Evolutionary conservation across 1,140 invertebrate genomes (phyloP).

Genomic region (Pseudoatta argentina): DNA sequence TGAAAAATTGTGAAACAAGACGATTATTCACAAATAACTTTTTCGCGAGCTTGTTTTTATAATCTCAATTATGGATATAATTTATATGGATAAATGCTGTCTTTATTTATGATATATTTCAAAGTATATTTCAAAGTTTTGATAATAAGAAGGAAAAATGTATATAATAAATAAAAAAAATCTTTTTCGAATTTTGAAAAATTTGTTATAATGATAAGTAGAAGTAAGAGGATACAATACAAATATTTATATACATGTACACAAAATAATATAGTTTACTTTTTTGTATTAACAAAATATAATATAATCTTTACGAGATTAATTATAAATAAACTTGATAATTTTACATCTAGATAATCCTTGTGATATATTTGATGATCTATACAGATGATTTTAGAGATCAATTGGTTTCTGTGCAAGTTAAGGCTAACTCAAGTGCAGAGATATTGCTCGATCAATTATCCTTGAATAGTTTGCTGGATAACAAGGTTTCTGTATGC

Average conservation of each 20-base stretch:
- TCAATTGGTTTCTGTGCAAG: not conserved
- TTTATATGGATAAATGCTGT: too few species aligned
- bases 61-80: not conserved
- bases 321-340: not conserved
- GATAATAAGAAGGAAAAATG: too few species aligned
- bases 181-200: not conserved
- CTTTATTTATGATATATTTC: not conserved
- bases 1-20: not conserved
- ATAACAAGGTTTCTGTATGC: slow-evolving; percentile 18
- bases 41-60: not conserved
- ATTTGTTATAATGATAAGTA: not conserved
- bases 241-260: too few species aligned
- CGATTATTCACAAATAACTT: not conserved
- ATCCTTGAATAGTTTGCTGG: slow-evolving; percentile 27
- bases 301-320: not conserved
- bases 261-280: not conserved
- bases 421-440: not conserved
- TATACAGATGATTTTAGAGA: slow-evolving; percentile 1
- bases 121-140: not conserved
- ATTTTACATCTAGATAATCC: too few species aligned
- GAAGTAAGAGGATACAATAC: too few species aligned
- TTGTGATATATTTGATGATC: too few species aligned
- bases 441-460: slow-evolving; percentile 5
- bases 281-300: not conserved
- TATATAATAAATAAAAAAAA: not conserved